Evolutionary conservation across 2,797 vertebrate species (phyloP), one percentile per base, ranked within the genome.

Genomic region (Poecile montanus): DNA sequence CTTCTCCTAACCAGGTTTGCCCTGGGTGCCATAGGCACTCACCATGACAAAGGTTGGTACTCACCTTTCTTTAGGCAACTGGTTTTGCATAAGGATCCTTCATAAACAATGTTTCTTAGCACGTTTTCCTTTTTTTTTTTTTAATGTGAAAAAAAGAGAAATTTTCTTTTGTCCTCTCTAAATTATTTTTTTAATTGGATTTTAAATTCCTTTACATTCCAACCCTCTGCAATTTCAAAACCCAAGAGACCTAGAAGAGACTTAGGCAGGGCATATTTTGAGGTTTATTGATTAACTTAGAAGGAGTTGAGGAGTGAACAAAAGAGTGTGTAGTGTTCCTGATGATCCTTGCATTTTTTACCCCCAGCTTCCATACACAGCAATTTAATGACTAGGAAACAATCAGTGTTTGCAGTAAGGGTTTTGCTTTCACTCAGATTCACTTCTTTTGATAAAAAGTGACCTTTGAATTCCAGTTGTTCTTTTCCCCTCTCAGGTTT

Each of bases 21-120:
- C 16, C 13, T 42, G 40, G 20, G 4, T 63, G 6, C 2, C 4
- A 76, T 30, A 8, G 1, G 29, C 26, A 10, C 29, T 63, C 51
- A n/a, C 32, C 13, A 4, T 32, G 45, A 26, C 29, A 65, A 32
- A 61, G 26, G 13, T 0, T 58, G 27, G 2, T 29, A 6, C 40
- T 81, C 2, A 1, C 23, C 16, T 82, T 87, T 54, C 47, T 11
- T 38, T 63, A 22, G 40, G 7, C 30, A 27, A 2, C 2, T 23
- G 36, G 15, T 50, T 78, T 85, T 78, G 40, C 10, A 12, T 10
- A 2, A 25, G 9, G 5, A 7, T 54, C 9, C 3, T 25, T 86
- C 21, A 29, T 9, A 58, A 58, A 11, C 3, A 3, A 0, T 26
- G 3, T 7, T 7, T 21, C 8, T 34, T 54, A 26, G 4, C 6